These are phyloP conservation scores for Noctua comes DNA, from an alignment of 2,888 invertebrate species.

Conservation along the genomic window DNA sequence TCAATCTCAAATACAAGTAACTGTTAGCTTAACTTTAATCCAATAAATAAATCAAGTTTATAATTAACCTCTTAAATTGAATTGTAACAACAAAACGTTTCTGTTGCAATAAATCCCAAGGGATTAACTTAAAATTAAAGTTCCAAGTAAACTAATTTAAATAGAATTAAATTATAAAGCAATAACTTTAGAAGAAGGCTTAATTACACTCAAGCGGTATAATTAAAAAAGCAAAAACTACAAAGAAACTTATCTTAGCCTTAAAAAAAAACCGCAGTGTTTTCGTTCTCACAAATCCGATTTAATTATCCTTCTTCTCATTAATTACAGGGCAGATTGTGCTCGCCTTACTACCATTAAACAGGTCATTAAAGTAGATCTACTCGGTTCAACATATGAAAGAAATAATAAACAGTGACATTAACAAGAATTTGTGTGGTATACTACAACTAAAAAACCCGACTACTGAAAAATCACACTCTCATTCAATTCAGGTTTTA, in stretches of 20 bases:
- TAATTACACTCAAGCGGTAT: conserved; percentile 35
- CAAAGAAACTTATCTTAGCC: conserved; percentile 52
- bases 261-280: conserved; percentile 61
- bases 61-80: conserved; percentile 3
- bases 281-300: conserved; percentile 74
- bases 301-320: conserved; percentile 80
- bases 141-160: conserved; percentile 25
- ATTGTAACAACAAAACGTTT: conserved; percentile 24
- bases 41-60: conserved; percentile 9
- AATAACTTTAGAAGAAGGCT: conserved; percentile 20
- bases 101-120: conserved; percentile 13
- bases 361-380: not conserved
- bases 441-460: too few species aligned
- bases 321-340: conserved; percentile 82
- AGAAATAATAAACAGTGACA: too few species aligned
- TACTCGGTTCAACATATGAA: not conserved
- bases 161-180: conserved; percentile 26
- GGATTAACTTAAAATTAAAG: conserved; percentile 28
- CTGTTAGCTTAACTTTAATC: not conserved
- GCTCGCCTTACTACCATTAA: conserved; percentile 66
- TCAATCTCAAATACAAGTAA: not conserved
- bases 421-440: too few species aligned
- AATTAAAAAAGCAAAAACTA: conserved; percentile 51
- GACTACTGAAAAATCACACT: too few species aligned
- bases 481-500: too few species aligned